A percentile compares a stretch with the other conserved stretches of the same genome.
Evolutionary conservation across 2,797 vertebrate species (phyloP).

Genomic region (Rousettus madagascariensis): DNA sequence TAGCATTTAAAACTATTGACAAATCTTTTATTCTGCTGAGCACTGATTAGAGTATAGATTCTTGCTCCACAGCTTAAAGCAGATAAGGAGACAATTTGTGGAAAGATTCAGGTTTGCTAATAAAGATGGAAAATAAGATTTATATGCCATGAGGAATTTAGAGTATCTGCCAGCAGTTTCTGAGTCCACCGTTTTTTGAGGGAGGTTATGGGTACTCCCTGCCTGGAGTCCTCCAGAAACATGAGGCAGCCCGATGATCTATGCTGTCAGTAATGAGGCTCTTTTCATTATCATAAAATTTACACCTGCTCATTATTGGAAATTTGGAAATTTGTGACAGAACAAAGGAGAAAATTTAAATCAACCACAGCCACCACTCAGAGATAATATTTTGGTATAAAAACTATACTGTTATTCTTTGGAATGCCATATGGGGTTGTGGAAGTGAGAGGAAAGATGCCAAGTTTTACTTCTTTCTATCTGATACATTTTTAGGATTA

Average conservation of each 20-base stretch:
- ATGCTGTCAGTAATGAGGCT: neutral
- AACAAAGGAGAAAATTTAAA: neutral
- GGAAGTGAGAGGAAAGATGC: neutral
- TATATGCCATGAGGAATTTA: neutral
- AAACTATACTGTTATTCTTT: neutral
- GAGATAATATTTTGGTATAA: neutral
- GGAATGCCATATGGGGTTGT: neutral
- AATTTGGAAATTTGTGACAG: neutral
- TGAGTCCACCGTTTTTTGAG: neutral
- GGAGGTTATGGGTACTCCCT: neutral
- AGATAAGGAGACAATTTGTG: neutral
- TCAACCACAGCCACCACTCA: neutral
- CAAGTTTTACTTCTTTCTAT: neutral
- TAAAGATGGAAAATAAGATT: neutral
- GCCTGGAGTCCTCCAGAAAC: neutral
- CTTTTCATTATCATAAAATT: neutral
- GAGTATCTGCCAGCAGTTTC: neutral
- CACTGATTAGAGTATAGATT: neutral
- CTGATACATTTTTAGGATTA: neutral
- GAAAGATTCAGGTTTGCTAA: neutral
- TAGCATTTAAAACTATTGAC: neutral
- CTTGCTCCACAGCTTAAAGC: neutral
- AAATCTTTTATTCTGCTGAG: neutral
- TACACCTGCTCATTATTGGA: neutral
- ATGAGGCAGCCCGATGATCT: neutral